phyloP scores from a whole-genome alignment of 2,113 vertebrate genomes.

The Gopherus evgoodei region DNA sequence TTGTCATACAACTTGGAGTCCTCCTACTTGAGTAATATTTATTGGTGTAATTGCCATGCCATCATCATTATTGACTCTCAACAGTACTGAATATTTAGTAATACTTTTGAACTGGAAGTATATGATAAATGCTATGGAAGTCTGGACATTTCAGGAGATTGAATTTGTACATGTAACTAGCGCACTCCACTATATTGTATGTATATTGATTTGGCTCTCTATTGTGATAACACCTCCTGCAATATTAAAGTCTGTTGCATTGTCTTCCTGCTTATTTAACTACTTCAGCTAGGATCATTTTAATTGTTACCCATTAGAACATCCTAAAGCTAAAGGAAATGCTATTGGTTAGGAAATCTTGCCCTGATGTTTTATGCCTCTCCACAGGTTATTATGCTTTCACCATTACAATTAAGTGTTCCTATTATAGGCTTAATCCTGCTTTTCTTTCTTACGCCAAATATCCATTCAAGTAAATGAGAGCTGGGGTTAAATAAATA shows the following conservation, averaged over 20 bases:
- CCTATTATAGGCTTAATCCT: neutral
- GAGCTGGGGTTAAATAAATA: neutral
- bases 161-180: neutral
- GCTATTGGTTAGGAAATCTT: neutral
- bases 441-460: neutral
- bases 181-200: neutral
- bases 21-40: accelerated
- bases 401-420: neutral
- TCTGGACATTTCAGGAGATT: neutral
- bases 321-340: neutral
- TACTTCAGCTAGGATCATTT: neutral
- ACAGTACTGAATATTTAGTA: neutral
- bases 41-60: neutral
- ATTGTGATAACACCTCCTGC: accelerated
- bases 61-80: neutral
- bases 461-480: neutral
- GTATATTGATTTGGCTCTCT: neutral
- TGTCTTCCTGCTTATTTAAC: neutral
- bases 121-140: neutral
- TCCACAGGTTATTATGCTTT: neutral
- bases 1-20: neutral
- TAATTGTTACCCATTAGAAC: neutral
- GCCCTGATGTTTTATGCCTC: neutral
- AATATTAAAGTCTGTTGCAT: neutral
- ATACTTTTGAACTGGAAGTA: neutral